Conservation (phyloP, 2,888 invertebrate species). For the Ceramica pisi region DNA sequence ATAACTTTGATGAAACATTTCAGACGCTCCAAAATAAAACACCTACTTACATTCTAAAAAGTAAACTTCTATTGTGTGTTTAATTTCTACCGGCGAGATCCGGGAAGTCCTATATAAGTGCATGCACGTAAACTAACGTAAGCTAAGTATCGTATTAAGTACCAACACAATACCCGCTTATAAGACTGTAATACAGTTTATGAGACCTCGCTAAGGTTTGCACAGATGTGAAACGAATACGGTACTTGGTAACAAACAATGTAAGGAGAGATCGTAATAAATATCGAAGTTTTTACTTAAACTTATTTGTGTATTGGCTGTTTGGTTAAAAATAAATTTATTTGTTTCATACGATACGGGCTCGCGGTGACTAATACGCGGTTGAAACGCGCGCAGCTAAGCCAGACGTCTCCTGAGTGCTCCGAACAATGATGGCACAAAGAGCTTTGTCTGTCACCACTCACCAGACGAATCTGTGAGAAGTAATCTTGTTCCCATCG, state of each 20-base stretch:
- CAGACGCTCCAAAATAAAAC: conserved; percentile 17
- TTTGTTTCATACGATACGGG: conserved; percentile 44
- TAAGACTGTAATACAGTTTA: conserved; percentile 22
- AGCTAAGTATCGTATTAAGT: conserved; percentile 40
- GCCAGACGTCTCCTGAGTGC: conserved; percentile 67
- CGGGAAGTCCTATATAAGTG: conserved; percentile 61
- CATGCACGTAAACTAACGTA: conserved; percentile 61
- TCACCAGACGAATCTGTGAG: conserved; percentile 79
- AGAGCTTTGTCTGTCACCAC: conserved; percentile 81
- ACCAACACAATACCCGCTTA: conserved; percentile 26
- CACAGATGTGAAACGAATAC: conserved; percentile 59
- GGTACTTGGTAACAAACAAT: conserved; percentile 31
- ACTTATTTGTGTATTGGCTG: conserved; percentile 42
- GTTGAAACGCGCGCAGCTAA: conserved; percentile 57
- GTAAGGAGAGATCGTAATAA: conserved; percentile 44
- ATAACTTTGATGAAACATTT: conserved; percentile 30
- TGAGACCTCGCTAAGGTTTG: conserved; percentile 51
- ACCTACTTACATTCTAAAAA: conserved; percentile 49
- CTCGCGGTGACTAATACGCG: conserved; percentile 69
- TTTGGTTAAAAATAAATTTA: conserved; percentile 48
- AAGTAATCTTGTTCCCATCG: conserved; percentile 85
- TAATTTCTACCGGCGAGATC: conserved; percentile 35
- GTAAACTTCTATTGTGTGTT: conserved; percentile 43
- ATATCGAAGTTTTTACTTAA: conserved; percentile 22
- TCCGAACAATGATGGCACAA: conserved; percentile 74